A percentile compares a stretch with the other conserved stretches of the same genome.
phyloP scores from a whole-genome alignment of 2,797 vertebrate genomes.

The Coilia nasus region DNA sequence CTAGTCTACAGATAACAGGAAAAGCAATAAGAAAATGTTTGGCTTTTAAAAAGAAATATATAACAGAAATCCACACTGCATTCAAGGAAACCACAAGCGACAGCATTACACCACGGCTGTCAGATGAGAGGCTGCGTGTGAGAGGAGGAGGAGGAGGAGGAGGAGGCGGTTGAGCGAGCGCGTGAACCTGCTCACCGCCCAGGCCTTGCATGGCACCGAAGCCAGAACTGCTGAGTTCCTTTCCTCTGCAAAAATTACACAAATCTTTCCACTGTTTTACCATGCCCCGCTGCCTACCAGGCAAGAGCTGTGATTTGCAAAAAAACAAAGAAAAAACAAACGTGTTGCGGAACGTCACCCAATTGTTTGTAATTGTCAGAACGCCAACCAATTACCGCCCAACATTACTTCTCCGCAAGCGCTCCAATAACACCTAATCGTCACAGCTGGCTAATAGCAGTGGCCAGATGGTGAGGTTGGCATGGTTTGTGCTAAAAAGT shows the following conservation, averaged over 20 bases:
- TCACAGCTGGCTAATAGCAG: not conserved
- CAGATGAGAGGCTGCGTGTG: slow-evolving; percentile 35
- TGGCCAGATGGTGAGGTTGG: not conserved
- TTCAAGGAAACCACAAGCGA: slow-evolving; percentile 56
- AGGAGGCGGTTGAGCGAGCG: slow-evolving; percentile 37
- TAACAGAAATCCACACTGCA: slow-evolving; percentile 43
- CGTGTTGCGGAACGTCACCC: too few relatives aligned
- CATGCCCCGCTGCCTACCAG: not conserved
- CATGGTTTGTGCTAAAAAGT: not conserved
- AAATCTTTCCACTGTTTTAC: slow-evolving; percentile 25
- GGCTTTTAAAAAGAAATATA: slow-evolving; percentile 58
- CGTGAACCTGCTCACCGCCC: slow-evolving; percentile 13
- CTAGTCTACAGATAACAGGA: slow-evolving; percentile 71
- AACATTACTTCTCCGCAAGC: not conserved
- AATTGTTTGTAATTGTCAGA: not conserved
- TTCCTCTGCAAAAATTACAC: slow-evolving; percentile 32
- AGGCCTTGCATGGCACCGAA: not conserved
- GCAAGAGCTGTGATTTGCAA: too few relatives aligned
- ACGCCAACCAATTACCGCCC: not conserved
- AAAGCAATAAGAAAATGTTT: slow-evolving; percentile 70
- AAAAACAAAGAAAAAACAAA: too few relatives aligned
- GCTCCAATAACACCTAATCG: not conserved
- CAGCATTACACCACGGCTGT: slow-evolving; percentile 45
- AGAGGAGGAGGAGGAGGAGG: slow-evolving; percentile 25
- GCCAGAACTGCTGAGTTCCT: not conserved